Base-by-base conservation (phyloP, 1,140 invertebrate genomes). In the Drosophila leontia region DNA sequence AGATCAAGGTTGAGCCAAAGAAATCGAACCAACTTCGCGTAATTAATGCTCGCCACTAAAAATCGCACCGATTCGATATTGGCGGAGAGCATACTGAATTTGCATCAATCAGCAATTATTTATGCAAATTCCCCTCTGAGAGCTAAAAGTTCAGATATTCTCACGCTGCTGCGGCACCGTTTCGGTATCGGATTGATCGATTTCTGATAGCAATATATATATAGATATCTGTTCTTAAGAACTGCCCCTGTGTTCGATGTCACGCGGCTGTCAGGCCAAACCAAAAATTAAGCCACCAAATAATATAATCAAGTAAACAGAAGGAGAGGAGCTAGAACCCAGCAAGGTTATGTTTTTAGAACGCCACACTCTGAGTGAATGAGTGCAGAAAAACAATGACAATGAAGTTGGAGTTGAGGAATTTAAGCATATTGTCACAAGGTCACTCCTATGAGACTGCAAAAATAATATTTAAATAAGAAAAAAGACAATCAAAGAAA, bases 61-160 rank as follows among this genome's bases (percentile, higher is more conserved):
- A 67, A 58, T 47, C 29, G 47, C 42, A 57, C 32, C 19, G 13
- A 56, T 23, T 11, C 41, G 61, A 57, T 63, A 67, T 55, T 44
- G 39, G 26, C 44, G 32, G 23, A 42, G 45, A 48, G 50, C 44
- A 71, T 41, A 72, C n/a, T 51, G 53, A 59, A 80, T 88, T 88
- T 88, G 85, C 84, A 90, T 84, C 80, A 78, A 56, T 90, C 82
- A 64, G 68, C 85, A 80, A 88, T 88, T 88, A 88, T 84, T 78
- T 88, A 88, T 88, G 85, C 85, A 90, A 90, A 88, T 90, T 64
- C 58, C 44, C 42, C 41, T 26, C 42, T 37, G 41, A 55, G 72
- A 47, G 44, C 26, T 11, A 47, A 58, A 47, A 63, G 61, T 58
- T 63, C 58, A 64, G 71, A 70, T 78, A 81, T 88, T 88, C 84